Conservation (phyloP, 92 coral and sea anemone species). For the Anthopleura xanthogrammica region DNA sequence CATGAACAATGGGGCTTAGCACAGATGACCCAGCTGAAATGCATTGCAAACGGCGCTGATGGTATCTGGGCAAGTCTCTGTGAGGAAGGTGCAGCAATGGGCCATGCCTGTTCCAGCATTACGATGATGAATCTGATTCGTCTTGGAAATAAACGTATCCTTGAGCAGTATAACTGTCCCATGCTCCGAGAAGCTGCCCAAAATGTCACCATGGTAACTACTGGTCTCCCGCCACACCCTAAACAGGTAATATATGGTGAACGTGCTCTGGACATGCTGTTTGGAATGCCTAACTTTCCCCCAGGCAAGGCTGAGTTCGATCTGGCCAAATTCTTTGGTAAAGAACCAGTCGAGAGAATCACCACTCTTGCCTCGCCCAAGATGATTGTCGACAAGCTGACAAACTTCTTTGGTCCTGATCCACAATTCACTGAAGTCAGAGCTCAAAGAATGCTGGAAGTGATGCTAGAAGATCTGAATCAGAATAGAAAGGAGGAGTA, state of each 20-base stretch:
- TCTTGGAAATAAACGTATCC: constrained; percentile 50
- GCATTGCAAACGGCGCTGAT: constrained; percentile 40
- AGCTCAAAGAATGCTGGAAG: constrained; percentile 29
- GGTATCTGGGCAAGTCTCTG: constrained; percentile 56
- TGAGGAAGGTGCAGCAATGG: constrained; percentile 56
- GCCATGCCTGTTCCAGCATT: constrained; percentile 50
- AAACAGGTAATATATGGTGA: constrained; percentile 54
- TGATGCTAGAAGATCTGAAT: constrained; percentile 47
- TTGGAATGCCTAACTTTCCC: constrained; percentile 44
- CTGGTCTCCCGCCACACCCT: constrained; percentile 52
- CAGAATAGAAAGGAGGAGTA: constrained; percentile 15
- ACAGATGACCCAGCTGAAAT: constrained; percentile 33
- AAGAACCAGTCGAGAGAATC: constrained; percentile 44
- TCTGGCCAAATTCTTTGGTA: constrained; percentile 45
- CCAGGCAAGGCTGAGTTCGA: constrained; percentile 22
- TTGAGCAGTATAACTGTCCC: constrained; percentile 52
- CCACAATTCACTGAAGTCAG: constrained; percentile 30
- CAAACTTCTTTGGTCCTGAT: constrained; percentile 25
- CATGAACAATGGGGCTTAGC: constrained; percentile 42
- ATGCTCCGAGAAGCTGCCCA: constrained; percentile 52
- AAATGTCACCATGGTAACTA: constrained; percentile 56
- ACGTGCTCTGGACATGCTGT: constrained; percentile 59
- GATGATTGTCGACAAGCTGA: constrained; percentile 29
- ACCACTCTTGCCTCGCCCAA: constrained; percentile 45
- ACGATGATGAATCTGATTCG: constrained; percentile 56